Evolutionary conservation across 1,140 invertebrate genomes (phyloP), one percentile per base, ranked within the genome.

Genomic region (Araneus ventricosus): DNA sequence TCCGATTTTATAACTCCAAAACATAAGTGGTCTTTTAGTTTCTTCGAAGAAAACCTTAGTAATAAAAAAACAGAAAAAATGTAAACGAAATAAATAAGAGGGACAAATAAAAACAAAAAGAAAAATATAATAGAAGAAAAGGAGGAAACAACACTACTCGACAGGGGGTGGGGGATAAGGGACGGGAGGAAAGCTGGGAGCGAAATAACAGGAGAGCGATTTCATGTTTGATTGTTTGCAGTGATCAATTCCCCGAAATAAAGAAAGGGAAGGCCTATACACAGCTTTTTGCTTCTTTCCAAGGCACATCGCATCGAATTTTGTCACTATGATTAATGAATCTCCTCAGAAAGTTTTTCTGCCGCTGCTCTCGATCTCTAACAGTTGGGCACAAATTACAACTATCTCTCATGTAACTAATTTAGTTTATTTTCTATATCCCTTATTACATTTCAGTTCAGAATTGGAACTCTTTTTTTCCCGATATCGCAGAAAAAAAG

Each of bases 281-380:
- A 85, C 22, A 85, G 27, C n/a, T 45, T 39, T 85, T 85, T 85
- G 37, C 34, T 45, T 57, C 80, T 14, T 34, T 75, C 17, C 30
- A 3, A 75, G 70, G 14, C 45, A 52, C 45, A 34, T 75, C 70
- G 70, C 84, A 86, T 86, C 84, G 84, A 59, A 86, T 86, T 61
- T 61, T 61, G 84, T 86, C 84, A 61, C 45, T 61, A 61, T 86
- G 84, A 86, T 86, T 59, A 86, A 86, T 86, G 84, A 86, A 82
- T 82, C 39, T 45, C 8, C 37, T 52, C 45, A 17, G 24, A 61
- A 59, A 86, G 45, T 86, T 86, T 86, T 59, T 86, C 84, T 24
- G n/a, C 34, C 57, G 14, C 34, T 59, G n/a, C 7, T 86, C 57
- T 61, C 27, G 45, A 34, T 22, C 57, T 61, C 84, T 27, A 45